Evolutionary conservation across 2,797 vertebrate species (phyloP).

Genomic region (Darevskia mixta): DNA sequence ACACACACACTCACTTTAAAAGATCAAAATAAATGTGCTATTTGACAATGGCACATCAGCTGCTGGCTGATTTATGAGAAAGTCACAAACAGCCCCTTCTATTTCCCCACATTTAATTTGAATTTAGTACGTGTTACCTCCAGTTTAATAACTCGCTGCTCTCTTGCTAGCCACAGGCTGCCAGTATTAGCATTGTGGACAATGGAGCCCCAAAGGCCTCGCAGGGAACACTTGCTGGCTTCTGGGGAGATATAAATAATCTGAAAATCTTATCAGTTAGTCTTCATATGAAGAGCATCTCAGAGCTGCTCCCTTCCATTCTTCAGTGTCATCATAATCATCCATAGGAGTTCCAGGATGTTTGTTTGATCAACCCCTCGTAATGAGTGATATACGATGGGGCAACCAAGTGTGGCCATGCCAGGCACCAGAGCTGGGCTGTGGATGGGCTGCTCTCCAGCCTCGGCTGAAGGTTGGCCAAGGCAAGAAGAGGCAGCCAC

Average conservation of each 20-base stretch:
- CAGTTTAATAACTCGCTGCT: rapidly evolving
- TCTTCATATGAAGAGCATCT: not conserved
- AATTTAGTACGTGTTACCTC: not conserved
- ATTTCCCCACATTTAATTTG: not conserved
- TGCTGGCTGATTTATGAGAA: not conserved
- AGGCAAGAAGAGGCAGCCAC: no score
- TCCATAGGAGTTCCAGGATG: not conserved
- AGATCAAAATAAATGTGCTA: not conserved
- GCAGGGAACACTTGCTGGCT: not conserved
- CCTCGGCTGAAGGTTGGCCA: no score
- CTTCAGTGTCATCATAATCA: not conserved
- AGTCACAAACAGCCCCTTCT: not conserved
- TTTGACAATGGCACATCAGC: not conserved
- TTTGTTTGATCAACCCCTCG: not conserved
- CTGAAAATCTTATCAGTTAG: not conserved
- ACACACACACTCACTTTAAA: not conserved
- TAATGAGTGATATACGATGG: not conserved
- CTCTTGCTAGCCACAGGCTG: not conserved
- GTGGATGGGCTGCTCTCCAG: not conserved
- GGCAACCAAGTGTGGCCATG: no score
- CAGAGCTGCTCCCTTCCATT: rapidly evolving
- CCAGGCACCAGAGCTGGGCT: no score
- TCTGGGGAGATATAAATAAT: not conserved
- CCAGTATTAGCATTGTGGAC: not conserved
- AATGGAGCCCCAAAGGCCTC: not conserved